Percentiles rank a stretch among this genome's conserved stretches.
phyloP scores from a whole-genome alignment of 2,888 invertebrate species.

The Apamea monoglypha region DNA sequence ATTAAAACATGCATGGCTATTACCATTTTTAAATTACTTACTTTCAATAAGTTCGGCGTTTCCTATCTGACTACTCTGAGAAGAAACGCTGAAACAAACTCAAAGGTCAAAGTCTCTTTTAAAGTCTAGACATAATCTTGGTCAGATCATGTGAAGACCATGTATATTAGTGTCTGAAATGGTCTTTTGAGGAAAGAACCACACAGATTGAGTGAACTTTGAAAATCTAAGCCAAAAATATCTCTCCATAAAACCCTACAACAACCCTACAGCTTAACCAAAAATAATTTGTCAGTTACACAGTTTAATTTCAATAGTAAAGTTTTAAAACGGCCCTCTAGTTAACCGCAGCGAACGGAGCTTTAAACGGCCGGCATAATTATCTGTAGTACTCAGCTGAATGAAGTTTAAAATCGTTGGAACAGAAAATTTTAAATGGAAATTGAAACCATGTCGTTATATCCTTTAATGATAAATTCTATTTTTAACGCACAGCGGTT shows the following conservation, averaged over 20 bases:
- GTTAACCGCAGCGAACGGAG: conserved; percentile 45
- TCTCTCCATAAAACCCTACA: not conserved
- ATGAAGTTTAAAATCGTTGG: conserved; percentile 63
- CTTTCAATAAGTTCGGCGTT: not conserved
- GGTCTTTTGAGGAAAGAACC: too few species aligned
- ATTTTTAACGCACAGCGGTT: not conserved
- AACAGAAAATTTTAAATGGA: conserved; percentile 52
- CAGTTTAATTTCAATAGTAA: conserved; percentile 47
- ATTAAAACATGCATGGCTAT: not conserved
- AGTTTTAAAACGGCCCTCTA: conserved; percentile 53
- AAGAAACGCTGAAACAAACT: too few species aligned
- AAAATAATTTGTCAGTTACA: conserved; percentile 45
- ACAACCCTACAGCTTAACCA: not conserved
- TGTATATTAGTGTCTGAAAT: too few species aligned
- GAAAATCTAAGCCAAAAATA: not conserved
- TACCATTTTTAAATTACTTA: not conserved
- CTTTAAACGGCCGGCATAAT: conserved; percentile 59
- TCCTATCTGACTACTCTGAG: too few species aligned
- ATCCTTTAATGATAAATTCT: conserved; percentile 1
- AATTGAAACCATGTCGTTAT: conserved; percentile 47
- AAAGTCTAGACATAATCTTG: too few species aligned
- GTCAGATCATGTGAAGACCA: too few species aligned
- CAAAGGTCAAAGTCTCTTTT: too few species aligned
- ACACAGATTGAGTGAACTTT: too few species aligned
- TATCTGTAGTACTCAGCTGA: conserved; percentile 58